Base-by-base conservation (phyloP, 2,888 invertebrate genomes). In the Diadegma fenestrale region DNA sequence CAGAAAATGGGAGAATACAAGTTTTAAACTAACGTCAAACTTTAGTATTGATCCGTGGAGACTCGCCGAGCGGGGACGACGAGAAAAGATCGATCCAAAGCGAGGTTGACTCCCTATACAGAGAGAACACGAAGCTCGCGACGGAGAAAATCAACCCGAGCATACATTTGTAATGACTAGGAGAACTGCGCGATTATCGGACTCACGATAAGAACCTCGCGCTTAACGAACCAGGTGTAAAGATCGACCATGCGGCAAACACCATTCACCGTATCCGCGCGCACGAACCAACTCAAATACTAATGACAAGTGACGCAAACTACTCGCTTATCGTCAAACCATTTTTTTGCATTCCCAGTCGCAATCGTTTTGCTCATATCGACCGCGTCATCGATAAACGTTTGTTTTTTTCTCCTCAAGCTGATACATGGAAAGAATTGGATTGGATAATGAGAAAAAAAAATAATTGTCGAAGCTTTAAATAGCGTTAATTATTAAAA, bases 261-360 rank as follows among this genome's bases (percentile, higher is more conserved):
- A 58, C 58, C 26, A 58, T 58, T 22, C 58, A 58, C 26, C 58
- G 26, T 26, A 26, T 26, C 26, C 26, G 14, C 26, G 17, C 26
- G 58, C 26, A 26, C 26, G 58, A 58, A 58, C 26, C 58, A 26
- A 58, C 58, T 26, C 58, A 58, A 58, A 58, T 58, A 58, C 58
- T 58, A 58, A 58, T 58, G 58, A 58, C 58, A 26, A 58, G 58
- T 58, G 58, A 58, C 58, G 58, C 58, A 26, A 58, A 58, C 58
- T 58, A 14, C 14, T 26, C 26, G 26, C 26, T 58, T 58, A 58
- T 58, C 58, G 26, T 3, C 12, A 26, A 14, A 26, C 22, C 3
- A 54, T 54, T 58, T 10, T 54, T 54, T 58, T 14, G 14, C 26
- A 26, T 58, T 26, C 58, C 58, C 14, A 4, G 26, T 58, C 26